Conservation (phyloP, 2,888 invertebrate species). For the Noctua janthina region DNA sequence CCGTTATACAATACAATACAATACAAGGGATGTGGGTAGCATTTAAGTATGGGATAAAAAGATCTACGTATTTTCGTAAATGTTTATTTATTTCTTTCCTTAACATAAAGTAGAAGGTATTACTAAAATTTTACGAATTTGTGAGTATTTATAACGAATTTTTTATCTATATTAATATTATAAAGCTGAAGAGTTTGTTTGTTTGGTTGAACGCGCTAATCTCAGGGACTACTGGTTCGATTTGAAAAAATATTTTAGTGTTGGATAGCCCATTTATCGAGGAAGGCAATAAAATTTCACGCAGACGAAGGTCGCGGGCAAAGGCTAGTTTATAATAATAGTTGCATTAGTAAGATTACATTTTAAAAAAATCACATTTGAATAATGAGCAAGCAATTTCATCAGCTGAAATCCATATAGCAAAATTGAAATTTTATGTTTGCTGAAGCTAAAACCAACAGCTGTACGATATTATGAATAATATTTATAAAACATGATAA, state of each 20-base stretch:
- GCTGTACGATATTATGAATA: constrained; percentile 66
- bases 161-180: background rate
- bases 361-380: background rate
- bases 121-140: background rate
- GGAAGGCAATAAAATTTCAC: no score
- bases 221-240: no score
- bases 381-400: constrained; percentile 7
- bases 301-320: no score
- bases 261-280: no score
- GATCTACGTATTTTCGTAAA: constrained; percentile 5
- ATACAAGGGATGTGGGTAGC: constrained; percentile 13
- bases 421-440: constrained; percentile 73
- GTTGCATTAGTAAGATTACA: background rate
- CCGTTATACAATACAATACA: no score
- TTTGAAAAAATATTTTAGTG: no score
- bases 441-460: constrained; percentile 77
- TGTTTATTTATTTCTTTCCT: background rate
- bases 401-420: constrained; percentile 47
- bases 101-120: background rate
- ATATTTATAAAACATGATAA: constrained; percentile 67
- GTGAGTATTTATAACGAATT: background rate
- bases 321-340: background rate
- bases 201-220: no score
- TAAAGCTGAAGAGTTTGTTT: no score
- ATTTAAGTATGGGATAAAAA: constrained; percentile 34